Percentiles rank a stretch among this genome's conserved stretches.
Conservation (phyloP, 1,140 invertebrate genomes). For the Scylla paramamosain region DNA sequence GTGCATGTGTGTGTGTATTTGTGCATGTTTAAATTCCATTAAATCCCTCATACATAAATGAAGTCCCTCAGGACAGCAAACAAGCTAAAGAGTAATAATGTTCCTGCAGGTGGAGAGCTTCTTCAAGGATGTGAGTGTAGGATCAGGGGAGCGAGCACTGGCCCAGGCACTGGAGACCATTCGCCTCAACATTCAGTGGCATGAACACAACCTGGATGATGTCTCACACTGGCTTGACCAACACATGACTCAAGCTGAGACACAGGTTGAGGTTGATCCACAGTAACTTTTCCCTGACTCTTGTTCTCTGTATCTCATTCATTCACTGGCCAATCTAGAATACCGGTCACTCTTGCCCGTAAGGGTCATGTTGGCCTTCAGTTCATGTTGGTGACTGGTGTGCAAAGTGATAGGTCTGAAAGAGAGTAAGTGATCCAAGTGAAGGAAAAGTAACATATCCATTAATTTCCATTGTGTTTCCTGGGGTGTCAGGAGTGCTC, state of each 20-base stretch:
- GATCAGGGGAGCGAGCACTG: constrained; percentile 85
- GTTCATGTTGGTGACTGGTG: too few relatives aligned
- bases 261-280: not conserved
- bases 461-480: not conserved
- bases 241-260: constrained; percentile 78
- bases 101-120: constrained; percentile 85
- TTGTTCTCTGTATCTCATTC: not conserved
- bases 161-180: constrained; percentile 89
- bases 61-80: too few relatives aligned
- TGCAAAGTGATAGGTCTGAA: too few relatives aligned
- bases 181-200: constrained; percentile 89
- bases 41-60: too few relatives aligned
- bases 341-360: too few relatives aligned
- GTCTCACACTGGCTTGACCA: constrained; percentile 84
- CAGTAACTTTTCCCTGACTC: not conserved
- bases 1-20: too few relatives aligned
- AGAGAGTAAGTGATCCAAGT: not conserved
- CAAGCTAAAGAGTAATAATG: not conserved
- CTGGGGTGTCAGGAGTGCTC: not conserved
- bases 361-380: too few relatives aligned
- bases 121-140: constrained; percentile 86
- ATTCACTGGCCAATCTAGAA: not conserved
- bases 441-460: constrained; percentile 6
- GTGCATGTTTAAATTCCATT: too few relatives aligned
- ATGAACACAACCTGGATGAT: constrained; percentile 84